These are phyloP conservation scores for Neodiprion virginianus DNA, from an alignment of 1,140 invertebrate genomes.

Conservation along the genomic window DNA sequence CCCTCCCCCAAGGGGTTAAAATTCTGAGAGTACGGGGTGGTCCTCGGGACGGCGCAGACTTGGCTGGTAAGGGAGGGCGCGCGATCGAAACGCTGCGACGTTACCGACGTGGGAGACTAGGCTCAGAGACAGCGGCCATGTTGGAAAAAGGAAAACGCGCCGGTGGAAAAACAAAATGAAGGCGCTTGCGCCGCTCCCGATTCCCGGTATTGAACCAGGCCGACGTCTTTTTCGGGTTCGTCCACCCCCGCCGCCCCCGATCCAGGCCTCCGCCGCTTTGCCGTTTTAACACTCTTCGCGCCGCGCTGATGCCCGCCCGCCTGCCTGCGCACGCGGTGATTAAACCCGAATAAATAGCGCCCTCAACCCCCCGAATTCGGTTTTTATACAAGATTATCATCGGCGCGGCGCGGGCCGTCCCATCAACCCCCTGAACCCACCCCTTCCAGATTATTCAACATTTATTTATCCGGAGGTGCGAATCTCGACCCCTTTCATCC, in stretches of 20 bases:
- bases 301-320: no score
- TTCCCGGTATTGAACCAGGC: conserved; percentile 53
- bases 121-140: conserved; percentile 43
- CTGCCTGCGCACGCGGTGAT: no score
- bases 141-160: conserved; percentile 51
- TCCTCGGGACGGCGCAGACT: conserved; percentile 19
- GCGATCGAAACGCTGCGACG: conserved; percentile 14
- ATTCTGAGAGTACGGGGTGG: conserved; percentile 8
- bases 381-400: no score
- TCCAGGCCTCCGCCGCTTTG: conserved; percentile 29
- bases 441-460: no score
- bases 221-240: conserved; percentile 54
- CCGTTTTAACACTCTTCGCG: no score
- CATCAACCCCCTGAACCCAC: no score
- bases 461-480: no score
- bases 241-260: conserved; percentile 41
- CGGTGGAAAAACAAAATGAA: conserved; percentile 59
- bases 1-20: no score
- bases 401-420: no score
- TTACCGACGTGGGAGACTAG: conserved; percentile 41
- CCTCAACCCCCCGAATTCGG: no score
- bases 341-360: no score
- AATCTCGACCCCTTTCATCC: no score
- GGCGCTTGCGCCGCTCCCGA: conserved; percentile 52
- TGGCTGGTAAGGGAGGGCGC: conserved; percentile 45